Base-by-base conservation (phyloP, 1,140 invertebrate species). In the Camponotus floridanus region DNA sequence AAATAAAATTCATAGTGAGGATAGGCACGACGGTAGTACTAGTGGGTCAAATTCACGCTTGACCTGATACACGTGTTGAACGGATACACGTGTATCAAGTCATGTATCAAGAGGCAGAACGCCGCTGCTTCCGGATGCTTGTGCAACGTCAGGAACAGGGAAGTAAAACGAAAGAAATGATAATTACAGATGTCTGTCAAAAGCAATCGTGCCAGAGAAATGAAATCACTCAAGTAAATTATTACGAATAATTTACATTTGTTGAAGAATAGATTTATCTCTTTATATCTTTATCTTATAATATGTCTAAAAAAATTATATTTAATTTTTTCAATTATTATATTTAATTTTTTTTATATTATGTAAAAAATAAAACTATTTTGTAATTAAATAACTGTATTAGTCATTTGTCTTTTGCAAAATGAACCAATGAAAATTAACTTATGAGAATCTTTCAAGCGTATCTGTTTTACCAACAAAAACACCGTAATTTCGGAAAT, bases 1-100 rank as follows among this genome's bases (percentile, higher is more conserved):
- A 62, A 62, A 70, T 64, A 84, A 76, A 76, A 74, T 76, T n/a
- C 42, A 48, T n/a, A 51, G 26, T 70, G 9, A 39, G 39, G 67
- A 86, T 80, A 70, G 83, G 81, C 80, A 62, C 55, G 45, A 51
- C 65, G 26, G 68, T 81, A 59, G 87, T 87, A 84, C 73, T 61
- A 80, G 45, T 90, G 55, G 90, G 90, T 91, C 88, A 90, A 89
- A 91, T 89, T 91, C 89, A 90, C 83, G 90, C 89, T 91, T 89
- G 90, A 91, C 90, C 90, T 89, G 81, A 71, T 26, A 26, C 26
- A 26, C 26, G 26, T 26, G 65, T 65, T 39, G 88, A 90, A 88
- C 85, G 85, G 88, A 91, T 90, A 84, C 89, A 84, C 89, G 51
- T 86, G 86, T 88, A 91, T 26, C 26, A 26, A 39, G 86, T 76